A percentile compares a stretch with the other conserved stretches of the same genome.
Conservation (phyloP, 2,113 vertebrate genomes). For the Cisticola juncidis region DNA sequence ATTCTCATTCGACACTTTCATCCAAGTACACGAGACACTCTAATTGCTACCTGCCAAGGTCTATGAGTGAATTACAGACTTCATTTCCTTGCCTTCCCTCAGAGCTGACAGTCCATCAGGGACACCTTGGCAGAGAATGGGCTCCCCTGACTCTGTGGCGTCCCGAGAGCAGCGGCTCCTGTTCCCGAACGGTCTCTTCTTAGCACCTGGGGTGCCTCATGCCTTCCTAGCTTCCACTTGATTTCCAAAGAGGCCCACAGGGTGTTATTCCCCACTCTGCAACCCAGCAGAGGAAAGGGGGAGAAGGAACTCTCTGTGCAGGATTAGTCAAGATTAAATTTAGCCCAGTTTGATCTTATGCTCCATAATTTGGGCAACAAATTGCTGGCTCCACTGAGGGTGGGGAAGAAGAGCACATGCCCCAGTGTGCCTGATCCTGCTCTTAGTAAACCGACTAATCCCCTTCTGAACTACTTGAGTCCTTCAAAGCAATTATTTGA, state of each 20-base stretch:
- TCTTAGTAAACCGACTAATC: neutral
- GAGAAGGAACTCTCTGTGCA: neutral
- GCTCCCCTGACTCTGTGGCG: neutral
- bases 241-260: neutral
- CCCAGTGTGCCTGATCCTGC: neutral
- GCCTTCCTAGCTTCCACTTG: neutral
- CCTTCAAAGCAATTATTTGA: neutral
- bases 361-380: neutral
- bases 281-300: neutral
- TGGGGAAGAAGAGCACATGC: neutral
- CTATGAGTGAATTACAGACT: neutral
- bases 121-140: rapidly evolving
- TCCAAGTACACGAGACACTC: neutral
- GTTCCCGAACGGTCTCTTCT: neutral
- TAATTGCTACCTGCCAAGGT: neutral
- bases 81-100: neutral
- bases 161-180: neutral
- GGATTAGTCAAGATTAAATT: neutral
- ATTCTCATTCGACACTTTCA: neutral
- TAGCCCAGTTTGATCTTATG: neutral
- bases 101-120: neutral
- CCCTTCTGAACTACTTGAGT: neutral
- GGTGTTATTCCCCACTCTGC: neutral
- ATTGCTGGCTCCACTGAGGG: neutral
- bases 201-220: neutral